These are phyloP conservation scores for Bolinopsis microptera DNA, from an alignment of 37 sponge, comb jelly and placozoan genomes.

Conservation along the genomic window DNA sequence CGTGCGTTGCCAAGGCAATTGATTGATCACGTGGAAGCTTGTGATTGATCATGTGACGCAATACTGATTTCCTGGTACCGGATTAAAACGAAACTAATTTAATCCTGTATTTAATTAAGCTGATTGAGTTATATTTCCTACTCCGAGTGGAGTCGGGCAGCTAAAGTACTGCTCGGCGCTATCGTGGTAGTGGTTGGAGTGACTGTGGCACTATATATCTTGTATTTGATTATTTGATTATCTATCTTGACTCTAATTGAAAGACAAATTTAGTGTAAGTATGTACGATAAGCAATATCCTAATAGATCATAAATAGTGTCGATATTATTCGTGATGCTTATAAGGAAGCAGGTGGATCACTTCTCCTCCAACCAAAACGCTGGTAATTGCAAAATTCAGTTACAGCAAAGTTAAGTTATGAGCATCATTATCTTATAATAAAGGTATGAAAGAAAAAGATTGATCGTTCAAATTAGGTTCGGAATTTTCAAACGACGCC, in stretches of 20 bases:
- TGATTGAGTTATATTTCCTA: not conserved
- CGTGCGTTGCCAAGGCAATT: not conserved
- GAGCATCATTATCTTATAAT: too few relatives aligned
- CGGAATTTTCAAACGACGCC: too few relatives aligned
- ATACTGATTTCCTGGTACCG: not conserved
- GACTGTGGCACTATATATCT: not conserved
- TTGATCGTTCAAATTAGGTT: too few relatives aligned
- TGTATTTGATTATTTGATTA: not conserved
- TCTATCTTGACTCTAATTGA: not conserved
- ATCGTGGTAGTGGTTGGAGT: too few relatives aligned
- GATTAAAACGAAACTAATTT: not conserved
- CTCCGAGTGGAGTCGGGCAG: not conserved
- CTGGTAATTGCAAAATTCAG: too few relatives aligned
- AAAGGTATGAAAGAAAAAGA: too few relatives aligned
- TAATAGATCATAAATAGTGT: not conserved
- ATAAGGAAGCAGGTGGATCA: not conserved
- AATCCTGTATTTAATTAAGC: not conserved
- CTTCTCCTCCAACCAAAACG: too few relatives aligned
- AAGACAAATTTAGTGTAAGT: not conserved
- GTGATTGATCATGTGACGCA: not conserved
- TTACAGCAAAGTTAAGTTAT: too few relatives aligned
- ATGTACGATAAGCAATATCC: not conserved
- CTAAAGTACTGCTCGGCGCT: not conserved
- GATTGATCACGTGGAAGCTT: not conserved
- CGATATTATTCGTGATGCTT: not conserved